These are phyloP conservation scores for Melanchra persicariae DNA, from an alignment of 2,888 invertebrate genomes.

Conservation along the genomic window DNA sequence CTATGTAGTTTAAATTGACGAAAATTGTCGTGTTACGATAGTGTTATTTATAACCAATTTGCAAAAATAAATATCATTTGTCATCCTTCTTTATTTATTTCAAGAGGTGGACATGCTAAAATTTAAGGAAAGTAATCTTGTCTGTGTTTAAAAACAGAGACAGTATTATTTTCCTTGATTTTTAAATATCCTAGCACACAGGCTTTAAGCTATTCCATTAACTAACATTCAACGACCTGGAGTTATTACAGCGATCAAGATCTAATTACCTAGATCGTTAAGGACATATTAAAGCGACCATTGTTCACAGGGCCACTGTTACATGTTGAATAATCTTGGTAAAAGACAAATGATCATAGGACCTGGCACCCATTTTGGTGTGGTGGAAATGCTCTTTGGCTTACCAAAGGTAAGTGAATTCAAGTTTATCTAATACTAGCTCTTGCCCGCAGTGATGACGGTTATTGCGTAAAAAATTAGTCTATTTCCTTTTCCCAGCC, in stretches of 20 bases:
- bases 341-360: slow-evolving; percentile 76
- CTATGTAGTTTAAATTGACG: too few species aligned
- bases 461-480: too few species aligned
- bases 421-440: background rate
- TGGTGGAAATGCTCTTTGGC: slow-evolving; percentile 87
- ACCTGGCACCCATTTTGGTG: slow-evolving; percentile 84
- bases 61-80: too few species aligned
- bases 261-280: slow-evolving; percentile 15
- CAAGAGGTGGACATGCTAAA: too few species aligned
- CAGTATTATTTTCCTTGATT: background rate
- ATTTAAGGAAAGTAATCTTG: too few species aligned
- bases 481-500: too few species aligned
- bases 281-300: background rate
- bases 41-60: too few species aligned
- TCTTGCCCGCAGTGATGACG: too few species aligned
- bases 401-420: slow-evolving; percentile 81
- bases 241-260: slow-evolving; percentile 24
- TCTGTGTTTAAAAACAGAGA: too few species aligned
- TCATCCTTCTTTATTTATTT: too few species aligned
- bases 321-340: slow-evolving; percentile 78
- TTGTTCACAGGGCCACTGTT: slow-evolving; percentile 83
- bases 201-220: background rate
- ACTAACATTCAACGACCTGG: background rate
- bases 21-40: too few species aligned
- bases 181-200: background rate